A percentile compares a stretch with the other conserved stretches of the same genome.
Evolutionary conservation across 2,888 invertebrate genomes (phyloP).

Genomic region (Sphaerophoria taeniata): DNA sequence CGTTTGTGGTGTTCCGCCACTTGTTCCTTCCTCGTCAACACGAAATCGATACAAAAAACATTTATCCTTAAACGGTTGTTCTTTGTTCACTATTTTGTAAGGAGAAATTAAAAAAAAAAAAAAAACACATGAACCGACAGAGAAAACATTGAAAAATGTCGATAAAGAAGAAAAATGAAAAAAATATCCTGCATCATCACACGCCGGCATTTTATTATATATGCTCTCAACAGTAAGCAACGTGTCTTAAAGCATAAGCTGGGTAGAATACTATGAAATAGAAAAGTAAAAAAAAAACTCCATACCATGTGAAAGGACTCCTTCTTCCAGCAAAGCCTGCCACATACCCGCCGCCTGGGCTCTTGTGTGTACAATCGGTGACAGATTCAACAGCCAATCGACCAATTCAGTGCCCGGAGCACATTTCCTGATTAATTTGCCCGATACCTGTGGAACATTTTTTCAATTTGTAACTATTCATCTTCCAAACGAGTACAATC

Average conservation of each 20-base stretch:
- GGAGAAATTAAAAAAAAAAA: not conserved
- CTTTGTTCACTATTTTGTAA: conserved; percentile 86
- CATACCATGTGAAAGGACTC: conserved; percentile 89
- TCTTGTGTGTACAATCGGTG: conserved; percentile 86
- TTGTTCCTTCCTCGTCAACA: conserved; percentile 87
- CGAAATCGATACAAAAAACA: conserved; percentile 92
- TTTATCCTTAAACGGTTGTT: conserved; percentile 92
- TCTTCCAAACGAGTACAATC: not conserved
- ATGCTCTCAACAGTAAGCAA: not conserved
- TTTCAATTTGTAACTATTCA: conserved; percentile 44
- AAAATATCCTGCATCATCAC: not conserved
- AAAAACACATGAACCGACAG: not conserved
- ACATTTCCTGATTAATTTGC: conserved; percentile 86
- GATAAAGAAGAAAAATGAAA: not conserved
- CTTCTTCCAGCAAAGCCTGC: conserved; percentile 92
- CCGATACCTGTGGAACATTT: conserved; percentile 82
- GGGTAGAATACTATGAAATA: not conserved
- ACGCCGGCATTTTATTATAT: not conserved
- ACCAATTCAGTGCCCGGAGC: conserved; percentile 92
- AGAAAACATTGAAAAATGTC: conserved; percentile 29
- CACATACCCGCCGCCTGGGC: conserved; percentile 91
- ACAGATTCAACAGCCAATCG: conserved; percentile 89
- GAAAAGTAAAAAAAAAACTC: conserved; percentile 3
- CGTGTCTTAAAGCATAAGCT: conserved; percentile 9
- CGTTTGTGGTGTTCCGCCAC: conserved; percentile 84